Evolutionary conservation across 2,113 vertebrate genomes (phyloP).

Genomic region (Albula glossodonta): DNA sequence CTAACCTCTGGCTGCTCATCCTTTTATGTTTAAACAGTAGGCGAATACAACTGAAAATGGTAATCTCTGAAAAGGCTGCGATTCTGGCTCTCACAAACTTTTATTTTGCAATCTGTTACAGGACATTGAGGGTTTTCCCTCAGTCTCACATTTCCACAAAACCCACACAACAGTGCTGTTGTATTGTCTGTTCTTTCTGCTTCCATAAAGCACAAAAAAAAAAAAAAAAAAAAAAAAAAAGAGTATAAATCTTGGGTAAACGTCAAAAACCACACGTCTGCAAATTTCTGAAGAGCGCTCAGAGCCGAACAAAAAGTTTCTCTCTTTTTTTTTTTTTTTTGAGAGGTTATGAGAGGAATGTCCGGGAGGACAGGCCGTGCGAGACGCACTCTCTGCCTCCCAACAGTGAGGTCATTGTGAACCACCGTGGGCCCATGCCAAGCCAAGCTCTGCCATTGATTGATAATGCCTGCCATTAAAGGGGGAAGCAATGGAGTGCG

Average conservation of each 20-base stretch:
- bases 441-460: background rate
- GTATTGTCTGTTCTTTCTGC: background rate
- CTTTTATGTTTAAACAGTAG: too few relatives aligned
- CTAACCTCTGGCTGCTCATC: too few relatives aligned
- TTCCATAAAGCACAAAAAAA: too few relatives aligned
- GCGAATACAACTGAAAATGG: too few relatives aligned
- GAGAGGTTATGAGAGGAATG: background rate
- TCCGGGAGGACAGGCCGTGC: background rate
- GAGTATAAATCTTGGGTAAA: background rate
- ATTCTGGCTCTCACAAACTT: too few relatives aligned
- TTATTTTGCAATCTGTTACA: too few relatives aligned
- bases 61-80: too few relatives aligned
- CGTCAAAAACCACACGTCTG: background rate
- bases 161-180: background rate
- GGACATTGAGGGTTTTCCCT: too few relatives aligned
- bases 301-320: background rate
- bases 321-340: background rate
- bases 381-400: background rate
- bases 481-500: conserved; percentile 15
- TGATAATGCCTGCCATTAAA: conserved; percentile 17
- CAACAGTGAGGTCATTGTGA: conserved; percentile 22
- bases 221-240: background rate
- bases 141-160: background rate
- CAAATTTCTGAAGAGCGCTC: background rate
- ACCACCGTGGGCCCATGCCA: background rate